A percentile compares a stretch with the other conserved stretches of the same genome.
Evolutionary conservation across 1,140 invertebrate species (phyloP).

Genomic region (Ruditapes philippinarum): DNA sequence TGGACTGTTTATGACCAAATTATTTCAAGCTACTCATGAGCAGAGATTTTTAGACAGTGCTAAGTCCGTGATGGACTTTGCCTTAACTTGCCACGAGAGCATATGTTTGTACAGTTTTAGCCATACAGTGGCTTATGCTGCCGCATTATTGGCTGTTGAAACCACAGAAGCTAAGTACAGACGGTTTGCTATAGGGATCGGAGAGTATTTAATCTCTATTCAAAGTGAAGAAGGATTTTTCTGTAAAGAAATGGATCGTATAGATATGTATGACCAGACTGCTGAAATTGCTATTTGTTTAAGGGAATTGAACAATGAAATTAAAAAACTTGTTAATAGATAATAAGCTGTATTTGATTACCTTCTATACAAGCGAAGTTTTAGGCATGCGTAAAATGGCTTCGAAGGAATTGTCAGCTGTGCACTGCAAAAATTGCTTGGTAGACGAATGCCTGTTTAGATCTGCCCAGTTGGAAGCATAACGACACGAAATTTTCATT

Average conservation of each 20-base stretch:
- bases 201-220: slow-evolving; percentile 66
- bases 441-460: no score
- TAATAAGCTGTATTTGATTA: not conserved
- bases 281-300: slow-evolving; percentile 73
- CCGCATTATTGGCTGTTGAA: slow-evolving; percentile 64
- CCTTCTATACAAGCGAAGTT: no score
- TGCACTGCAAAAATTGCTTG: no score
- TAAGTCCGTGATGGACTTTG: slow-evolving; percentile 68
- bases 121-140: slow-evolving; percentile 72
- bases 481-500: no score
- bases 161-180: slow-evolving; percentile 70
- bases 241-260: slow-evolving; percentile 31
- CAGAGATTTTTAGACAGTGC: slow-evolving; percentile 63
- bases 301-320: slow-evolving; percentile 58
- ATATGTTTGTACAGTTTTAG: slow-evolving; percentile 70
- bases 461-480: no score
- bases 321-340: slow-evolving; percentile 37
- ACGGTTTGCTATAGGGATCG: slow-evolving; percentile 59
- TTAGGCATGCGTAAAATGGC: no score
- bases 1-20: slow-evolving; percentile 70
- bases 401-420: no score
- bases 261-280: slow-evolving; percentile 72
- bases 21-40: slow-evolving; percentile 63
- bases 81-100: slow-evolving; percentile 66
- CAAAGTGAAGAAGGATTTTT: slow-evolving; percentile 66